A percentile compares a stretch with the other conserved stretches of the same genome.
Conservation (phyloP, 2,888 invertebrate species). For the Tipula unca region DNA sequence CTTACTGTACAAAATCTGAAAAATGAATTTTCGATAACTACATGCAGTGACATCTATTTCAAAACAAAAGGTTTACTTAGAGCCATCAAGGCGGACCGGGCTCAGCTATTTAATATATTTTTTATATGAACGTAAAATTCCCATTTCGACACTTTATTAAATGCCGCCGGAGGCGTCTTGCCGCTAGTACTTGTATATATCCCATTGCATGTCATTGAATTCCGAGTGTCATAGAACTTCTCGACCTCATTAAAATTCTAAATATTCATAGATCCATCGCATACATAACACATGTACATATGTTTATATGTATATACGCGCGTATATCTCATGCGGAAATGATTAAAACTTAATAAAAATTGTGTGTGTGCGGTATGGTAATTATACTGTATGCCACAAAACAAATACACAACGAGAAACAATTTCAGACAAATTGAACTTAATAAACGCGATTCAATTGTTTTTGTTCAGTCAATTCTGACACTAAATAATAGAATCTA, state of each 20-base stretch:
- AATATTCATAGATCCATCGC: not conserved
- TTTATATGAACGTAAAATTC: no score
- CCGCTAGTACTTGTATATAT: no score
- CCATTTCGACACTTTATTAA: no score
- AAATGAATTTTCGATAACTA: no score
- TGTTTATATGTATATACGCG: not conserved
- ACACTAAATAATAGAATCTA: not conserved
- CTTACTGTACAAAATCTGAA: no score
- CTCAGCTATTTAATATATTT: no score
- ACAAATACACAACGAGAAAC: not conserved
- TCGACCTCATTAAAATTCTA: not conserved
- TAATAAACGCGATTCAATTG: not conserved
- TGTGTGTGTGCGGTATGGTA: not conserved
- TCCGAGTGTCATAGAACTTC: not conserved
- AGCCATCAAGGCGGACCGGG: no score
- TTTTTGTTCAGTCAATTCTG: constrained; percentile 4
- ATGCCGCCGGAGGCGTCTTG: no score
- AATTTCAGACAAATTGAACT: not conserved
- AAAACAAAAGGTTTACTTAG: no score
- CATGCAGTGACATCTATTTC: no score
- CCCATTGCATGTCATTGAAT: not conserved
- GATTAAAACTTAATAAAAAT: not conserved
- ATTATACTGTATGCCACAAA: not conserved
- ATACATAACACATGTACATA: not conserved
- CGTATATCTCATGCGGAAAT: not conserved